Percentiles rank a stretch among this genome's conserved stretches.
These are phyloP conservation scores for Gasterosteus aculeatus DNA, from an alignment of 2,113 vertebrate species.

Conservation along the genomic window DNA sequence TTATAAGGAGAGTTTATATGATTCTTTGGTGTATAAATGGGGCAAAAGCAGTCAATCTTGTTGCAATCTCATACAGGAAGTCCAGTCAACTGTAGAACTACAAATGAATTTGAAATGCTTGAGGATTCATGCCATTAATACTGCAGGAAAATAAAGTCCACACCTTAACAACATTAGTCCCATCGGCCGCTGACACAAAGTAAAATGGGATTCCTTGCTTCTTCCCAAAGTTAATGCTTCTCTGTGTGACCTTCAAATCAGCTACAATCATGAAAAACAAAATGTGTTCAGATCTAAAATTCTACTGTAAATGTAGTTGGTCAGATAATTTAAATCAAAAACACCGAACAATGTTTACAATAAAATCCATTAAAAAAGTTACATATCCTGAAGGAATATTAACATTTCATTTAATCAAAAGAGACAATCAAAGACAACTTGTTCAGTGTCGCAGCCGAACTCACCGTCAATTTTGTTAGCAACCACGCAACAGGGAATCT, in stretches of 20 bases:
- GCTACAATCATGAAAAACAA: conserved; percentile 73
- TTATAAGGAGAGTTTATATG: neutral
- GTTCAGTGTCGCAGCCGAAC: conserved; percentile 41
- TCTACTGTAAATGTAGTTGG: neutral
- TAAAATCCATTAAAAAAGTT: neutral
- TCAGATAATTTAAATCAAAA: neutral
- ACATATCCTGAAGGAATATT: neutral
- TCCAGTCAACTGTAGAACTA: neutral
- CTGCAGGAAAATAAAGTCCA: conserved; percentile 3
- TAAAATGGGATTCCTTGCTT: conserved; percentile 93
- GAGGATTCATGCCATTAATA: neutral
- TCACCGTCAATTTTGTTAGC: conserved; percentile 98
- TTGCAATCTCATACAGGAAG: neutral
- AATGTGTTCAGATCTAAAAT: neutral
- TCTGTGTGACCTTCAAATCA: conserved; percentile 91
- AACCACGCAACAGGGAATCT: conserved; percentile 94
- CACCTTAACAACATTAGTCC: conserved; percentile 97
- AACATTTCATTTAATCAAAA: neutral
- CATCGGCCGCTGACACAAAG: conserved; percentile 96
- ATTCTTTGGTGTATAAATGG: neutral
- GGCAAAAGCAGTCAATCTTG: neutral
- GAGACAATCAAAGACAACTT: neutral
- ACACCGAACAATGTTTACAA: neutral
- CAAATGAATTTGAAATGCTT: neutral
- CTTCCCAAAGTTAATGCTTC: conserved; percentile 91